phyloP scores from a whole-genome alignment of 1,140 invertebrate genomes.

The Drosophila santomea region DNA sequence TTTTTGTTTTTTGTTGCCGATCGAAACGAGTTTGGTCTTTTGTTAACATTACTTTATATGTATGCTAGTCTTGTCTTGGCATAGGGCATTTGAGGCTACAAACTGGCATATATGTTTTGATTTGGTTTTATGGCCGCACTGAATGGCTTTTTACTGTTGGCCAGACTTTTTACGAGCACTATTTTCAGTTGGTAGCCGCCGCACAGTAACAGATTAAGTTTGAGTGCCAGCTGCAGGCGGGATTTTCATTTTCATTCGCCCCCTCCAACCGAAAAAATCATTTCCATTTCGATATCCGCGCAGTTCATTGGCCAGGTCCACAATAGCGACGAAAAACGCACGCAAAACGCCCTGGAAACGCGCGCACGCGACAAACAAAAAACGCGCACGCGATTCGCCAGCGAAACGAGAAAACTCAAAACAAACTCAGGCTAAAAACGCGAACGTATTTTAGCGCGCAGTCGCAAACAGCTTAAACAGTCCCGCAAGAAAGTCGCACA shows the following conservation, averaged over 20 bases:
- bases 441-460: constrained; percentile 45
- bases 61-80: constrained; percentile 37
- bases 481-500: constrained; percentile 84
- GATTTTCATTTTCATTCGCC: constrained; percentile 49
- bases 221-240: constrained; percentile 49
- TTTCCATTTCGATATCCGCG: constrained; percentile 36
- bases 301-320: constrained; percentile 60
- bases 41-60: constrained; percentile 66
- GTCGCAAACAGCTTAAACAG: constrained; percentile 80
- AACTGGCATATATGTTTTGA: constrained; percentile 53
- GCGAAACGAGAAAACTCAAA: constrained; percentile 25
- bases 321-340: constrained; percentile 54
- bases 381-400: constrained; percentile 52
- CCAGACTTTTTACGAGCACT: constrained; percentile 59
- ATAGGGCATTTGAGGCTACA: constrained; percentile 29
- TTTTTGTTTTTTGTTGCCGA: constrained; percentile 43
- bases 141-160: constrained; percentile 77
- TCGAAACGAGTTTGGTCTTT: constrained; percentile 72
- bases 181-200: constrained; percentile 53
- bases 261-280: constrained; percentile 14
- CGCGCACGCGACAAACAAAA: constrained; percentile 72
- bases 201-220: constrained; percentile 59
- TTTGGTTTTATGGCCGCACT: constrained; percentile 77
- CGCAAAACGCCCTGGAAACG: constrained; percentile 70
- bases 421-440: constrained; percentile 11